Evolutionary conservation across 2,797 vertebrate genomes (phyloP).

Genomic region (Uromys caudimaculatus): DNA sequence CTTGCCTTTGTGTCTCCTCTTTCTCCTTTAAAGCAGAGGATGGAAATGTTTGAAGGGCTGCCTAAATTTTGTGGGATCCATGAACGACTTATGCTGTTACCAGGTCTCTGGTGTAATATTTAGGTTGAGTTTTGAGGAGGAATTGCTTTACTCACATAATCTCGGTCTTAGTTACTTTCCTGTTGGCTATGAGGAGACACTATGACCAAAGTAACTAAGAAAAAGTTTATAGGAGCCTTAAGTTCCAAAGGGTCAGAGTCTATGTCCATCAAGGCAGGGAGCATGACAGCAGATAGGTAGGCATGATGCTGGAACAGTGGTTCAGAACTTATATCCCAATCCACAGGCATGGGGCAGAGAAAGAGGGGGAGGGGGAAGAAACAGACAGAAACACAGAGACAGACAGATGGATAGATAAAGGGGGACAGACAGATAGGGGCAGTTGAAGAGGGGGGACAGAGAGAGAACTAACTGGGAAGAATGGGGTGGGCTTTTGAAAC

Average conservation of each 20-base stretch:
- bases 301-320: background rate
- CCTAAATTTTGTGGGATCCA: background rate
- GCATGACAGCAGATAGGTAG: background rate
- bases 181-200: background rate
- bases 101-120: background rate
- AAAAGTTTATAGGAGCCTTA: background rate
- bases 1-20: background rate
- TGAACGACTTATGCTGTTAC: background rate
- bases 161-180: background rate
- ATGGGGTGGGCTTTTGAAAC: background rate
- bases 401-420: background rate
- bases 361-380: rapidly evolving
- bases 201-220: background rate
- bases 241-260: background rate
- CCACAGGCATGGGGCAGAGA: background rate
- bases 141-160: background rate
- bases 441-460: background rate
- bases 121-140: background rate
- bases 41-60: background rate
- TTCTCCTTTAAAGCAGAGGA: background rate
- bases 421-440: background rate
- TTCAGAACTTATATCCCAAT: background rate
- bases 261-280: background rate
- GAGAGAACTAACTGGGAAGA: background rate
- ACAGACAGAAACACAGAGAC: background rate